Evolutionary conservation across 2,113 vertebrate genomes (phyloP).

Genomic region (Pachycephala philippinensis): DNA sequence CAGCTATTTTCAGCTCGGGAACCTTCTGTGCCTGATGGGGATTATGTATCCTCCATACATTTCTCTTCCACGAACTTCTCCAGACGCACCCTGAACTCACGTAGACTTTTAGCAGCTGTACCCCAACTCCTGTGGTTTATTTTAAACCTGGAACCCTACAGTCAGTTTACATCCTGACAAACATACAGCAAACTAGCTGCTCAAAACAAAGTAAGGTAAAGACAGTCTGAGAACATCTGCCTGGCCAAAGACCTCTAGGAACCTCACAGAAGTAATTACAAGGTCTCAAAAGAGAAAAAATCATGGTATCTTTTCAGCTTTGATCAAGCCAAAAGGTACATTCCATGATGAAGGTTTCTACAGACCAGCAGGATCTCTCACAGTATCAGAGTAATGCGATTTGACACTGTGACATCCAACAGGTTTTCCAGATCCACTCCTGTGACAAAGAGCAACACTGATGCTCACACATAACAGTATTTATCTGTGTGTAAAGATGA

Average conservation of each 20-base stretch:
- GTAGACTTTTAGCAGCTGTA: neutral
- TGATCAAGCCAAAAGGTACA: neutral
- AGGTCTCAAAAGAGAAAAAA: neutral
- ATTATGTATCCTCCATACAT: neutral
- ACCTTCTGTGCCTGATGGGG: slow-evolving; percentile 2
- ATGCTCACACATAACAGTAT: neutral
- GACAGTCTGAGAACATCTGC: neutral
- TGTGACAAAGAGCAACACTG: neutral
- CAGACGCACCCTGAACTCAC: neutral
- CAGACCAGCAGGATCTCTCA: neutral
- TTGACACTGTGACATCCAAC: neutral
- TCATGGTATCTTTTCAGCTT: neutral
- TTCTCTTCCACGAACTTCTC: neutral
- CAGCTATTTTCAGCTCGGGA: slow-evolving; percentile 8
- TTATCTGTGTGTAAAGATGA: neutral
- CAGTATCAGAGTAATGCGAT: neutral
- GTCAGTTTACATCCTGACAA: neutral
- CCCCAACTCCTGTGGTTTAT: neutral
- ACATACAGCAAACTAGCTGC: neutral
- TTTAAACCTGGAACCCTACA: neutral
- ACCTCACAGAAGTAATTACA: neutral
- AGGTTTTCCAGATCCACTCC: neutral
- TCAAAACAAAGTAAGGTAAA: neutral
- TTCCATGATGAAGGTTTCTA: neutral
- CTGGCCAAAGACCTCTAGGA: neutral